Evolutionary conservation across 2,797 vertebrate genomes (phyloP), one percentile per base, ranked within the genome.

Genomic region (Hirundo rustica): DNA sequence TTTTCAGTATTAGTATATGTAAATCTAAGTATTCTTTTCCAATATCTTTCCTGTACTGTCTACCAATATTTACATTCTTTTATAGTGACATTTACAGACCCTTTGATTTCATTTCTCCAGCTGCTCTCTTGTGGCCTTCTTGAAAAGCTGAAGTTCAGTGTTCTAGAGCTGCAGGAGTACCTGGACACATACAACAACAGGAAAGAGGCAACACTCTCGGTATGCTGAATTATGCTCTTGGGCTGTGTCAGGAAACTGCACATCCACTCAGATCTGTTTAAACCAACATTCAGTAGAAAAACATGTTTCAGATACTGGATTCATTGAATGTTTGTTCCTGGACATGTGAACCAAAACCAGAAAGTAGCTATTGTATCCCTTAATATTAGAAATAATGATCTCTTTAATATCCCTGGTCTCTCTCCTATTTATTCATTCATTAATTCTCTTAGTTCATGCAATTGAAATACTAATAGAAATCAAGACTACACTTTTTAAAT

Each of bases 91-190:
- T 74, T 96, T 88, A 86, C 38, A 75, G 22, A 38, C 25, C 29
- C 89, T 95, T 86, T 87, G 25, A 95, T 95, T 95, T 96, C 9
- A 71, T 96, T 62, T 95, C 93, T 98, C 55, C 94, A 99, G 99
- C 98, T 99, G 76, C 98, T 99, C 80, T 99, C 99, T 68, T 99
- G 99, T 88, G 99, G 99, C 79, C 99, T 99, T 89, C 98, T 99
- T 90, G 99, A 99, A 90, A 99, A 99, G 97, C 98, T 99, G 97
- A 99, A 99, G 97, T 99, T 99, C 97, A 99, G 99, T 93, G 99
- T 99, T 9, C 96, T 99, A 93, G 99, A 99, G 96, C 98, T 99
- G 54, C 99, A 99, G 96, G 99, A 99, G 97, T 99, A 99, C 94
- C 95, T 99, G 96, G 99, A 99, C 85, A 99, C 99, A 0, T 99